phyloP scores from a whole-genome alignment of 2,888 invertebrate species.

The Quadroppia sp. region DNA sequence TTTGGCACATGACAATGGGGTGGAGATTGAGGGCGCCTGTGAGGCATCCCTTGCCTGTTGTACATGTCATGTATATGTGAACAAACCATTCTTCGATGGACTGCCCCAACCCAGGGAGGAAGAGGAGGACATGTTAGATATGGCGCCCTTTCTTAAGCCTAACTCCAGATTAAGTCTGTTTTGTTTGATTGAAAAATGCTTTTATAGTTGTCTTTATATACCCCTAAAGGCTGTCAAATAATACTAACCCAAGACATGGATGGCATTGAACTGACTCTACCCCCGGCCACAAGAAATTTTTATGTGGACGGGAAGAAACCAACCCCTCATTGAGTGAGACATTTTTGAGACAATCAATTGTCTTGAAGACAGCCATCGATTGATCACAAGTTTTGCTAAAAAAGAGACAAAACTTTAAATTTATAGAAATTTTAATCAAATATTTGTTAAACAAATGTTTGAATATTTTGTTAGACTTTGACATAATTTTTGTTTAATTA shows the following conservation, averaged over 20 bases:
- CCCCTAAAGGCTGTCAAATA: conserved; percentile 77
- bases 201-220: conserved; percentile 49
- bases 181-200: conserved; percentile 14
- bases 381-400: no score
- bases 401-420: no score
- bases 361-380: no score
- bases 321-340: conserved; percentile 61
- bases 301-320: conserved; percentile 98
- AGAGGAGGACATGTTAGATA: conserved; percentile 93
- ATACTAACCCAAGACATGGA: conserved; percentile 78
- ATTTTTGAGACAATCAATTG: background rate
- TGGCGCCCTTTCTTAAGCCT: conserved; percentile 91
- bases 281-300: conserved; percentile 86
- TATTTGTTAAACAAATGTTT: no score
- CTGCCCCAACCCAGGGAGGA: conserved; percentile 70
- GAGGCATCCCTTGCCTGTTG: conserved; percentile 97
- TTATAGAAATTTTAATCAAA: no score
- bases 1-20: conserved; percentile 82
- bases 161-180: conserved; percentile 79
- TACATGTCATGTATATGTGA: conserved; percentile 94
- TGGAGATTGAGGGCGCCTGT: conserved; percentile 97
- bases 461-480: no score
- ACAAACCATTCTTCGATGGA: conserved; percentile 66
- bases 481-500: no score
- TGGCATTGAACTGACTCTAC: conserved; percentile 74